phyloP scores from a whole-genome alignment of 2,888 invertebrate genomes.

The Belgica antarctica region DNA sequence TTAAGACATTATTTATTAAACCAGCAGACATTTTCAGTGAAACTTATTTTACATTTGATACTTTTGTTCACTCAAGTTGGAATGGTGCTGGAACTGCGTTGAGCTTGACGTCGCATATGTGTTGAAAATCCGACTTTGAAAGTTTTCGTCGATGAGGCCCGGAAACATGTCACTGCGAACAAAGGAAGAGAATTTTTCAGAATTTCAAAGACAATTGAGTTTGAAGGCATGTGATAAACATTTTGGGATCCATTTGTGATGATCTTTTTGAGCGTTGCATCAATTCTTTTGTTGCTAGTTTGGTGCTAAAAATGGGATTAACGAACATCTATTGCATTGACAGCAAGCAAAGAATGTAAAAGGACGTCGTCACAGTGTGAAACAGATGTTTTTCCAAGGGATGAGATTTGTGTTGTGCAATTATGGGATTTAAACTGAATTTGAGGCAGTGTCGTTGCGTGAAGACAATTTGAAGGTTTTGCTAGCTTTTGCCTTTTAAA shows the following conservation, averaged over 20 bases:
- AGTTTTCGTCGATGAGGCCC: slow-evolving; percentile 23
- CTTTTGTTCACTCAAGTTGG: neutral
- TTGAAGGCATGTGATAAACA: neutral
- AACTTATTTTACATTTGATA: slow-evolving; percentile 16
- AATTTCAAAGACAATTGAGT: neutral
- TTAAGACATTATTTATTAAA: too few species aligned
- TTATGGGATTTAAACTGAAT: too few species aligned
- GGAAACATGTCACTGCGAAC: slow-evolving; percentile 26
- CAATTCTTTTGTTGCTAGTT: neutral
- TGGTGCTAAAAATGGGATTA: neutral
- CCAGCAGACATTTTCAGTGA: too few species aligned
- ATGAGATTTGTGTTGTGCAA: slow-evolving; percentile 5
- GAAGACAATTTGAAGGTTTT: neutral
- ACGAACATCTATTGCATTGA: neutral
- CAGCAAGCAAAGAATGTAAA: neutral
- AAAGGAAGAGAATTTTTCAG: neutral
- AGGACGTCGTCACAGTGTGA: slow-evolving; percentile 11
- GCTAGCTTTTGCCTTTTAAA: neutral
- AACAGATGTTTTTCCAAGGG: neutral
- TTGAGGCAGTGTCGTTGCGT: neutral
- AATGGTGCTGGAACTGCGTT: slow-evolving; percentile 20
- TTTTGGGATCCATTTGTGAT: too few species aligned
- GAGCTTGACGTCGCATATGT: neutral
- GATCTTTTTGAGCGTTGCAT: neutral
- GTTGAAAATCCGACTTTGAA: neutral